Evolutionary conservation across 2,888 invertebrate species (phyloP).

Genomic region (Pristionchus arcanus): DNA sequence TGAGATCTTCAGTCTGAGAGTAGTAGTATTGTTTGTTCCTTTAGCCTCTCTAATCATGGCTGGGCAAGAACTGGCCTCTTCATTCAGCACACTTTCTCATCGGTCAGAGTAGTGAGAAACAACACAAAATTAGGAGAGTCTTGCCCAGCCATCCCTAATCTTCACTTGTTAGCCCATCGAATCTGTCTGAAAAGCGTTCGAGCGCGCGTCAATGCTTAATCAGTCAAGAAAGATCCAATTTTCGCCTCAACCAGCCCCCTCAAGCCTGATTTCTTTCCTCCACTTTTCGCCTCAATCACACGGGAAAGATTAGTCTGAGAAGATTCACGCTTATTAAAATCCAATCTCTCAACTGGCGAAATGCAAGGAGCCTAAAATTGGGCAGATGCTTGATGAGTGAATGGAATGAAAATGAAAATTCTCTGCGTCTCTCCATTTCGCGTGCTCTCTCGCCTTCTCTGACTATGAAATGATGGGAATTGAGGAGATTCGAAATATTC

Average conservation of each 20-base stretch:
- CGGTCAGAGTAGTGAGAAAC: too few relatives aligned
- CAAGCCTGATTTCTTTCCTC: not conserved
- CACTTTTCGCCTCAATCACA: conserved; percentile 9
- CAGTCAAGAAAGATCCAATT: not conserved
- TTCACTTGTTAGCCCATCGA: not conserved
- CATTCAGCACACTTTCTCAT: too few relatives aligned
- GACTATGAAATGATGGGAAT: not conserved
- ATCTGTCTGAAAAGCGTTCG: not conserved
- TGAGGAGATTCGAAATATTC: not conserved
- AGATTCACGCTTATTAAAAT: not conserved
- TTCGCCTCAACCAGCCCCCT: not conserved
- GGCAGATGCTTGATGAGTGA: not conserved
- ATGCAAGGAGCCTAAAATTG: not conserved
- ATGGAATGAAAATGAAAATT: not conserved
- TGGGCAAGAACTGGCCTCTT: too few relatives aligned
- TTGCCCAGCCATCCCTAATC: too few relatives aligned
- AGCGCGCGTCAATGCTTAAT: not conserved
- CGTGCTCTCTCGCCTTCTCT: not conserved
- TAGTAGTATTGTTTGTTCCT: not conserved
- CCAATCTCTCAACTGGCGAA: not conserved
- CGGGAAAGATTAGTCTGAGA: too few relatives aligned
- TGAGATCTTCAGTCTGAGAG: not conserved
- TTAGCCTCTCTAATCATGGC: too few relatives aligned
- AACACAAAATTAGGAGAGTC: too few relatives aligned
- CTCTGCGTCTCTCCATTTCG: not conserved